These are phyloP conservation scores for Mormyrus lacerda DNA, from an alignment of 2,113 vertebrate genomes.

Conservation along the genomic window DNA sequence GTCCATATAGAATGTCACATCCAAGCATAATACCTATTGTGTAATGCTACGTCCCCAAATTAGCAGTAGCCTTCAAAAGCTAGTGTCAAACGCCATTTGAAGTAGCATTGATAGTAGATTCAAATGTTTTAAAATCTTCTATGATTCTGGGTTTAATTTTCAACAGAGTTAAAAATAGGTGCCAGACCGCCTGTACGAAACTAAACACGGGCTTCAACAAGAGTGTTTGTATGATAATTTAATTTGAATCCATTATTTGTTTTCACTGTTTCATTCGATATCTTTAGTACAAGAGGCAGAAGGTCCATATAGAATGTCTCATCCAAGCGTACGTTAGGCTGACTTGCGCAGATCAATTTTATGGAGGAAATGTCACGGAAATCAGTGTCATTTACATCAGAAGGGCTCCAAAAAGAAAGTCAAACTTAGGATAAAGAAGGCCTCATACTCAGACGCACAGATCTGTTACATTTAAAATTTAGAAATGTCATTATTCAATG, in stretches of 20 bases:
- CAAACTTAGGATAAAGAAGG: not conserved
- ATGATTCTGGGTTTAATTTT: too few species aligned
- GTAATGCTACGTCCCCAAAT: too few species aligned
- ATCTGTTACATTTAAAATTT: not conserved
- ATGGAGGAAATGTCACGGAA: not conserved
- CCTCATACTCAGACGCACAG: not conserved
- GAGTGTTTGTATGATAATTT: constrained; percentile 23
- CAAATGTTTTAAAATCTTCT: too few species aligned
- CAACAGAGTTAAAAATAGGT: too few species aligned
- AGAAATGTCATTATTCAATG: constrained; percentile 11
- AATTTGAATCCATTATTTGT: constrained; percentile 36
- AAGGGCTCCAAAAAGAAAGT: not conserved
- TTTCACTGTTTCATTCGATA: not conserved
- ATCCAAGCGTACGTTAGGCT: not conserved
- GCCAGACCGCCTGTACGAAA: too few species aligned
- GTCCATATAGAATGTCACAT: not conserved
- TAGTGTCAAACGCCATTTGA: too few species aligned
- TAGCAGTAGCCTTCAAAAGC: too few species aligned
- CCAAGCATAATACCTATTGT: not conserved
- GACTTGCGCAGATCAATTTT: not conserved
- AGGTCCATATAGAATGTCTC: not conserved
- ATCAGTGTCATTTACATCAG: constrained; percentile 1
- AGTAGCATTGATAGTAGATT: too few species aligned
- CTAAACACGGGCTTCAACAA: too few species aligned
- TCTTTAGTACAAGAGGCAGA: not conserved